Evolutionary conservation across 2,113 vertebrate genomes (phyloP).

Genomic region (Microtus richardsoni): DNA sequence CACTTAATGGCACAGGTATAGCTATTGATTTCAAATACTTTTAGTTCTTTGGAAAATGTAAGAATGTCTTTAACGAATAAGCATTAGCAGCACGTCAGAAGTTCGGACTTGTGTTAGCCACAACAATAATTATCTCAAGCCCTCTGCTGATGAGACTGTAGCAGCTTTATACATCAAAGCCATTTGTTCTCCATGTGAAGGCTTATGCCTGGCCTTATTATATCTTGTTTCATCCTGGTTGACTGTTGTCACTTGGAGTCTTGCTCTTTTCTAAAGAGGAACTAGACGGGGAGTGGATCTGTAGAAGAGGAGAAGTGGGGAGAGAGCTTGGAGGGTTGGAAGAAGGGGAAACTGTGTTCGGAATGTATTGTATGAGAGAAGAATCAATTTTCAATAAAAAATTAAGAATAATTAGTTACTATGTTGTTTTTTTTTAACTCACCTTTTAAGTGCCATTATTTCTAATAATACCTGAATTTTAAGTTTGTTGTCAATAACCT

Average conservation of each 20-base stretch:
- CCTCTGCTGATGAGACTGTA: constrained; percentile 48
- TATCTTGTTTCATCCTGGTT: background rate
- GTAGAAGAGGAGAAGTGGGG: rapidly evolving
- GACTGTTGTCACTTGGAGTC: background rate
- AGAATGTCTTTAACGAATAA: constrained; percentile 37
- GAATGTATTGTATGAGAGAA: too few species aligned
- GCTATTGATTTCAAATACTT: constrained; percentile 53
- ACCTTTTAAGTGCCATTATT: background rate
- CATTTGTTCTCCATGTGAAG: background rate
- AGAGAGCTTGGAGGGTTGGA: background rate
- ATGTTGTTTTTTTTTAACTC: background rate
- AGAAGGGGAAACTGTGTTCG: background rate
- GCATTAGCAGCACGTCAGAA: background rate
- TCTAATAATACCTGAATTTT: constrained; percentile 32
- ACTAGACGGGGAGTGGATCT: background rate
- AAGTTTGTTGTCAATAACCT: background rate
- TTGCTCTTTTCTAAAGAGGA: background rate
- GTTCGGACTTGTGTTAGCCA: constrained; percentile 54
- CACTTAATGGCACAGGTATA: background rate
- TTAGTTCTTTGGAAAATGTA: constrained; percentile 47
- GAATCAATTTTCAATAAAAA: background rate
- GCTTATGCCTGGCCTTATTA: background rate
- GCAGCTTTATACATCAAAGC: background rate
- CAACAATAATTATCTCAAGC: constrained; percentile 46
- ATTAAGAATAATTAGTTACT: background rate